A percentile compares a stretch with the other conserved stretches of the same genome.
phyloP scores from a whole-genome alignment of 2,888 invertebrate genomes.

The Acholoe squamosa region DNA sequence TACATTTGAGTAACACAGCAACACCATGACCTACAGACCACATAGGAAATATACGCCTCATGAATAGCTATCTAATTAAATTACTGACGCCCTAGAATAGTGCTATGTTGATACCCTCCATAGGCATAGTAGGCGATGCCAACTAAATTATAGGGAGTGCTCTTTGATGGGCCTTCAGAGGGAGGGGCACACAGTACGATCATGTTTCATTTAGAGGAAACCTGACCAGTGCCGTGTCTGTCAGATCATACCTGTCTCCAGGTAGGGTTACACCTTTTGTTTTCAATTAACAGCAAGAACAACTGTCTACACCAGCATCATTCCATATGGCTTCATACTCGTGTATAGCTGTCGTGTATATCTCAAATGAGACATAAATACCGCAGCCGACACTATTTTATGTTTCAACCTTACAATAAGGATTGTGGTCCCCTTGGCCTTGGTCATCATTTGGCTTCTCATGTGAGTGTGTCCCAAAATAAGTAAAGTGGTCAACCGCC shows the following conservation, averaged over 20 bases:
- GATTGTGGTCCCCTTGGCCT: not conserved
- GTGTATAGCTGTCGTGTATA: not conserved
- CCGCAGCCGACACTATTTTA: not conserved
- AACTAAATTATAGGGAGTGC: not conserved
- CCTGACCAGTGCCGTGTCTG: not conserved
- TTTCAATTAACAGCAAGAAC: not conserved
- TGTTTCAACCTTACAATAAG: not conserved
- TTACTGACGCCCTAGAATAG: not conserved
- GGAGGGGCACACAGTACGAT: not conserved
- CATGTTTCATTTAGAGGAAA: constrained; percentile 7
- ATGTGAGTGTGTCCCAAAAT: not conserved
- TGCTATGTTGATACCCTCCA: not conserved
- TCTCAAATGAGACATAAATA: not conserved
- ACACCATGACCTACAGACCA: not conserved
- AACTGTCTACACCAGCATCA: not conserved
- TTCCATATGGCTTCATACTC: not conserved
- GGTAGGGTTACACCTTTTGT: not conserved
- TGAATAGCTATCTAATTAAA: not conserved
- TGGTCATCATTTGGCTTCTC: no score
- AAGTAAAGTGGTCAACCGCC: constrained; percentile 19
- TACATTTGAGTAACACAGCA: no score
- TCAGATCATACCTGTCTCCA: not conserved
- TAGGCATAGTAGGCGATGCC: not conserved
- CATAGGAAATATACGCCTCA: not conserved
- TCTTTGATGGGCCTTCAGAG: not conserved